These are phyloP conservation scores for Lycaon pictus DNA, from an alignment of 2,113 vertebrate species.

Conservation along the genomic window DNA sequence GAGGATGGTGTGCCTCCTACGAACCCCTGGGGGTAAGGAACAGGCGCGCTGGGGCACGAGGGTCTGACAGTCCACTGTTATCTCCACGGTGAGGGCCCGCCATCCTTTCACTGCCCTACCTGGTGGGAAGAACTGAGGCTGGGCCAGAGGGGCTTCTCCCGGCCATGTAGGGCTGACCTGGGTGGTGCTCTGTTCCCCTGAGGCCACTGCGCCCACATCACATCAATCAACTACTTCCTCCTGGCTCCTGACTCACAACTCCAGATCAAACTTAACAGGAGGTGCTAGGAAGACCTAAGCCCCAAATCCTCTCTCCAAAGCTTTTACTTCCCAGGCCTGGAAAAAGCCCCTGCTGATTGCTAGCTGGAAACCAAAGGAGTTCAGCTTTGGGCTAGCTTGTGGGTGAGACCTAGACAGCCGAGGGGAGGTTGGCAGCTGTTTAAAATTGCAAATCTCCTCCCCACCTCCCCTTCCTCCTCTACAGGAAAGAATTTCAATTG, in stretches of 20 bases:
- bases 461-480: slow-evolving; percentile 44
- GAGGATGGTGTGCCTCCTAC: not conserved
- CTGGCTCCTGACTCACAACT: not conserved
- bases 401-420: not conserved
- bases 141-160: no score
- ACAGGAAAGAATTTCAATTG: slow-evolving; percentile 72
- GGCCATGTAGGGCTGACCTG: not conserved
- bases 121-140: not conserved
- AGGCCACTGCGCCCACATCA: not conserved
- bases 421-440: slow-evolving; percentile 52
- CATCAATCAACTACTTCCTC: not conserved
- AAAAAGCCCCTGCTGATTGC: not conserved
- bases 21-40: not conserved
- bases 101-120: not conserved
- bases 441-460: slow-evolving; percentile 79
- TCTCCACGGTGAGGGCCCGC: not conserved
- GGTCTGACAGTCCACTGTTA: not conserved
- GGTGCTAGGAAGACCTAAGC: not conserved
- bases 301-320: not conserved
- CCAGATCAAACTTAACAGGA: not conserved
- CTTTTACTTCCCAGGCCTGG: not conserved
- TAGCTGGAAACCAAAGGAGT: slow-evolving; percentile 14
- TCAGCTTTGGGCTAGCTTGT: slow-evolving; percentile 22
- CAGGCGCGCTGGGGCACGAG: not conserved
- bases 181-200: not conserved